Conservation (phyloP, 2,888 invertebrate species). For the Galeruca laticollis region DNA sequence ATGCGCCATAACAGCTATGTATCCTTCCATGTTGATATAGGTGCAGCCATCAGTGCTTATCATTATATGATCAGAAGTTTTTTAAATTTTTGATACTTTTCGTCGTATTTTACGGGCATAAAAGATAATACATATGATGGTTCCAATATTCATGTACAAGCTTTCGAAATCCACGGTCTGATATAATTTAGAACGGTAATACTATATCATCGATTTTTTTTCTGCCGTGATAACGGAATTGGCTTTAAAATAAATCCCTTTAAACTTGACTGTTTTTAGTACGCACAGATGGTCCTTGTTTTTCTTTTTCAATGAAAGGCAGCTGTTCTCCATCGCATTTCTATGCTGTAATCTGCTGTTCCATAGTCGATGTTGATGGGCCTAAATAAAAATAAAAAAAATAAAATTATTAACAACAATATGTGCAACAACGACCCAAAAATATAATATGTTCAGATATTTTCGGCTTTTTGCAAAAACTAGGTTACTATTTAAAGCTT, state of each 20-base stretch:
- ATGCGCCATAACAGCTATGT: constrained; percentile 35
- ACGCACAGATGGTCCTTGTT: constrained; percentile 11
- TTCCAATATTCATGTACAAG: constrained; percentile 31
- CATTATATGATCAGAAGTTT: constrained; percentile 23
- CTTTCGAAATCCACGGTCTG: constrained; percentile 30
- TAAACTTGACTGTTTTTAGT: constrained; percentile 33
- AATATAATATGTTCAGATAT: constrained; percentile 6
- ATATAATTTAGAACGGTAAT: constrained; percentile 29
- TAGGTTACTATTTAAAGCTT: constrained; percentile 17
- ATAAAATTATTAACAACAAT: constrained; percentile 14
- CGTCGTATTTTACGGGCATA: constrained; percentile 30
- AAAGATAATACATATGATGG: constrained; percentile 32
- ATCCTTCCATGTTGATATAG: constrained; percentile 29
- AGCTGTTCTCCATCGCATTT: not conserved
- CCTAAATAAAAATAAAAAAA: constrained; percentile 13
- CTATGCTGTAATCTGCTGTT: too few relatives aligned
- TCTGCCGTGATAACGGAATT: constrained; percentile 27
- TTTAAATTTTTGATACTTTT: constrained; percentile 28
- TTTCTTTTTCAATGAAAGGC: not conserved
- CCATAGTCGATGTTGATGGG: constrained; percentile 16
- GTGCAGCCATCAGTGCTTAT: constrained; percentile 37
- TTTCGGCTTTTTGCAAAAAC: constrained; percentile 5
- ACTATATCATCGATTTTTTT: constrained; percentile 26
- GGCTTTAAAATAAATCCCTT: constrained; percentile 30
- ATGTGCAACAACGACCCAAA: constrained; percentile 6